These are phyloP conservation scores for Trinectes maculatus DNA, from an alignment of 2,113 vertebrate species.

Conservation along the genomic window DNA sequence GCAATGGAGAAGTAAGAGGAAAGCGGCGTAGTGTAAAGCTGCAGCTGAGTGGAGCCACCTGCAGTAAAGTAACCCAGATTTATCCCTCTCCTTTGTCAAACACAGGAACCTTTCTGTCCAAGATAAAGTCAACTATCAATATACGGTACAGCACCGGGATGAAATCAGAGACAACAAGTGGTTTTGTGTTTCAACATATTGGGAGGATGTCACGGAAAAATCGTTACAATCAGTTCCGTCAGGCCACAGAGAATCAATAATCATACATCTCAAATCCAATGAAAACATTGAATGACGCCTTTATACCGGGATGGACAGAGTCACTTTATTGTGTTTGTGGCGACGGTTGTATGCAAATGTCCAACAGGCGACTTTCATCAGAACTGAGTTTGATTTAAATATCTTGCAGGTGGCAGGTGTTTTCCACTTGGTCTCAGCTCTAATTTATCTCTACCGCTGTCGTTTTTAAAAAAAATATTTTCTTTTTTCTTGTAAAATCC, in stretches of 20 bases:
- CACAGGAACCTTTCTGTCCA: conserved; percentile 17
- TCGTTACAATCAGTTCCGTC: not conserved
- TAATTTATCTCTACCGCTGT: too few species aligned
- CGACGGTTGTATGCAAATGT: not conserved
- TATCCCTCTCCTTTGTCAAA: conserved; percentile 43
- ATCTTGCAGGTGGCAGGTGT: conserved; percentile 57
- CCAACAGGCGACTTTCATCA: conserved; percentile 26
- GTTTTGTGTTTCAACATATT: not conserved
- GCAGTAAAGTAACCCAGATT: conserved; percentile 59
- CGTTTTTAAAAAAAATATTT: too few species aligned
- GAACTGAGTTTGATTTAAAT: conserved; percentile 40
- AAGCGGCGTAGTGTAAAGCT: conserved; percentile 61
- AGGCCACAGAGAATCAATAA: not conserved
- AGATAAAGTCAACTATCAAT: not conserved
- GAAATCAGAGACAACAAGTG: not conserved
- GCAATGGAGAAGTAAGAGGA: conserved; percentile 52
- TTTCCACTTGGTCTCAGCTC: conserved; percentile 39
- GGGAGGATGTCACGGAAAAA: not conserved
- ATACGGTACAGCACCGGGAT: not conserved
- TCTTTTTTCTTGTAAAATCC: too few species aligned
- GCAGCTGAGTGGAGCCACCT: conserved; percentile 68
- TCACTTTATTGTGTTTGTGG: not conserved
- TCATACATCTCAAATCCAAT: not conserved
- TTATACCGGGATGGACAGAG: too few species aligned
- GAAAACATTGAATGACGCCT: not conserved